Base-by-base conservation (phyloP, 1,140 invertebrate genomes). In the Conus ventricosus region DNA sequence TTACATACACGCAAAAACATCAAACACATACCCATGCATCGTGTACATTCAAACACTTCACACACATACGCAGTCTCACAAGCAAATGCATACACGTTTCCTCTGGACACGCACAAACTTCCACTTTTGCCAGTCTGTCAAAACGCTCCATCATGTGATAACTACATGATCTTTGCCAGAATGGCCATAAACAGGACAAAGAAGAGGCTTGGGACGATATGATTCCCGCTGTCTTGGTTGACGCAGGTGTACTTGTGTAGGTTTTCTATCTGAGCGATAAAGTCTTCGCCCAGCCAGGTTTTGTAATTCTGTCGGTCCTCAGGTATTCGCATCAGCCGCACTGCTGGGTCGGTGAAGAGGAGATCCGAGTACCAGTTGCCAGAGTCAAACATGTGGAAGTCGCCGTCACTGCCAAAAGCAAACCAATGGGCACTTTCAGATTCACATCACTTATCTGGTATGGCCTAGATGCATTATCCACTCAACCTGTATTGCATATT, bases 341-440 rank as follows among this genome's bases (percentile, higher is more conserved):
- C 94, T 13, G 95, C 94, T 57, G 93, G 91, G 89, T 95, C 95
- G 11, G 93, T 93, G 88, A 95, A 95, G 53, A 95, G 92, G 20
- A 95, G 89, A 90, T 95, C 94, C 39, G 92, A 92, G 90, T 94
- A 93, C 88, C 93, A 93, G n/a, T 91, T 92, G 63, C 93, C 92
- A 51, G 94, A 95, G 88, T 94, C 93, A 90, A 95, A 95, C 92
- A 95, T 93, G 57, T 93, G 90, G 90, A 95, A 95, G 84, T 95
- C 94, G 23, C 92, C 91, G 88, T 94, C 92, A 87, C 94, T 95
- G 90, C 27, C 92, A 93, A 71, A 5, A 54, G n/a, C 39, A 67
- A 67, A 39, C 39, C 39, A 39, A 39, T 39, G 39, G 39, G 39
- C 39, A 39, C 39, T 39, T 7, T 60, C 54, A 82, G n/a, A 81